Conservation (phyloP, 2,888 invertebrate genomes). For the Norana najaformis region DNA sequence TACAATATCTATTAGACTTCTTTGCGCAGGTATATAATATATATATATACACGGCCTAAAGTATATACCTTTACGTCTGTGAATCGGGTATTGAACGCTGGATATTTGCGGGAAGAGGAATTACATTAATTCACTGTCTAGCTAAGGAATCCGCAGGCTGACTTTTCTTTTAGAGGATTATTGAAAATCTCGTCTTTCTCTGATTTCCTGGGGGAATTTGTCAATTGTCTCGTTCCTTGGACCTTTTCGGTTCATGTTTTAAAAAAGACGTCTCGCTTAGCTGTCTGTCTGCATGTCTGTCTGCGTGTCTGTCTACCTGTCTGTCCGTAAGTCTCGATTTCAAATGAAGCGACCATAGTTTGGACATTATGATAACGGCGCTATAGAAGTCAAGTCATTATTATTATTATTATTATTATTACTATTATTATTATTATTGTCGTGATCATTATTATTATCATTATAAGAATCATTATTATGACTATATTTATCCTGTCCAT, state of each 20-base stretch:
- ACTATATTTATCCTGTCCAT: too few relatives aligned
- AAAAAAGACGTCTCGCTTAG: not conserved
- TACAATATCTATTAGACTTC: not conserved
- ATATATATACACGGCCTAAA: conserved; percentile 2
- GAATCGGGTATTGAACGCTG: not conserved
- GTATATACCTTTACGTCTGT: not conserved
- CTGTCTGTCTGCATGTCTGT: not conserved
- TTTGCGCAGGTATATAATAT: too few relatives aligned
- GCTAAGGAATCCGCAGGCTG: not conserved
- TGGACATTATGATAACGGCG: too few relatives aligned
- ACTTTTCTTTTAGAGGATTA: not conserved
- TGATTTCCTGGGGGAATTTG: not conserved
- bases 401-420: too few relatives aligned
- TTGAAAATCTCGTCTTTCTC: not conserved
- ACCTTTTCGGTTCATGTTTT: not conserved
- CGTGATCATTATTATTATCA: too few relatives aligned
- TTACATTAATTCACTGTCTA: conserved; percentile 13
- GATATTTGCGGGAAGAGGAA: not conserved
- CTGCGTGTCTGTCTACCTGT: not conserved
- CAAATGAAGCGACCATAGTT: too few relatives aligned
- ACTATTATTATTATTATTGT: too few relatives aligned
- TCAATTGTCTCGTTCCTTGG: not conserved
- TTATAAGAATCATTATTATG: too few relatives aligned
- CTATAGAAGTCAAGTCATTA: too few relatives aligned
- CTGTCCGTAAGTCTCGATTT: too few relatives aligned